Percentiles rank a stretch among this genome's conserved stretches.
These are phyloP conservation scores for Mamestra configurata DNA, from an alignment of 1,140 invertebrate genomes.

Conservation along the genomic window DNA sequence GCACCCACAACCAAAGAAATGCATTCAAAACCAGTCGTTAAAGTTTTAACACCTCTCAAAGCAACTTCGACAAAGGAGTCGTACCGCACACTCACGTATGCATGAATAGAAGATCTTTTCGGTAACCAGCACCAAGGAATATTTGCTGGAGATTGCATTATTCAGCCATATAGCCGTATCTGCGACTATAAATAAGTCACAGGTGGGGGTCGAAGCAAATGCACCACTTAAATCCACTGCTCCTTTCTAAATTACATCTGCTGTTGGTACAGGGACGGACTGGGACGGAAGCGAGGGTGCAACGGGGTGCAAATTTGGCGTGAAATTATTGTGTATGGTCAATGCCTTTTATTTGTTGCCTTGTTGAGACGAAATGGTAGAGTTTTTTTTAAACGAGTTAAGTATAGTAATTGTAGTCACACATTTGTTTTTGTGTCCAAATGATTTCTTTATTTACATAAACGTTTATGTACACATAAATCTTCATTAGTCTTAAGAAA, in stretches of 20 bases:
- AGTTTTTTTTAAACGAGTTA: no score
- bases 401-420: no score
- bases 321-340: not conserved
- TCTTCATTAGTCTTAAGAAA: no score
- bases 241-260: conserved; percentile 56
- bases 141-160: conserved; percentile 53
- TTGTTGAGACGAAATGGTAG: no score
- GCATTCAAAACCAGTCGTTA: not conserved
- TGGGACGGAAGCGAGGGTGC: not conserved
- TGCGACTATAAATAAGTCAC: conserved; percentile 63
- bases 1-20: not conserved
- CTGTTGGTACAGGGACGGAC: conserved; percentile 47
- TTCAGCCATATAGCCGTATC: conserved; percentile 49
- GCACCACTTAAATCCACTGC: conserved; percentile 55
- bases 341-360: no score
- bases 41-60: not conserved
- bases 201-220: conserved; percentile 60
- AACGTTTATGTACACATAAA: no score
- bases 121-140: not conserved
- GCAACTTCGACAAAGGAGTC: not conserved
- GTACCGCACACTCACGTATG: not conserved
- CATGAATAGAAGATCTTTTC: not conserved
- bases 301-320: not conserved
- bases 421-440: no score
- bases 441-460: no score